Evolutionary conservation across 2,888 invertebrate genomes (phyloP).

Genomic region (Rhaphigaster nebulosa): DNA sequence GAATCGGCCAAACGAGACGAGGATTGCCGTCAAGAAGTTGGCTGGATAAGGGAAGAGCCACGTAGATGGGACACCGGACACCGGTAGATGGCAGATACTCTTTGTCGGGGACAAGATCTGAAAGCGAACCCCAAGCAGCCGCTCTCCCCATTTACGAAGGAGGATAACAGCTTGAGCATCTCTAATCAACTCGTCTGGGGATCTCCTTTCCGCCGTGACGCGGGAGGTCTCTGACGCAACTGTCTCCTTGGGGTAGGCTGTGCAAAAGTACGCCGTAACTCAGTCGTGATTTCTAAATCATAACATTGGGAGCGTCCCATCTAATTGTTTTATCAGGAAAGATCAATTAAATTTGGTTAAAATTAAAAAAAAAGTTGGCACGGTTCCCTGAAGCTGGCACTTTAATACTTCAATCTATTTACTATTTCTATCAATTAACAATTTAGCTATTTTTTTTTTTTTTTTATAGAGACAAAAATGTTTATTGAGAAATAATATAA

Average conservation of each 20-base stretch:
- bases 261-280: neutral
- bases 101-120: slow-evolving; percentile 5
- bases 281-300: neutral
- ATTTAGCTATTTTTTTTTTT: no score
- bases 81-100: neutral
- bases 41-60: neutral
- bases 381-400: no score
- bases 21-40: neutral
- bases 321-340: no score
- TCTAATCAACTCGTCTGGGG: neutral
- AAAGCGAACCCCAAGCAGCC: slow-evolving; percentile 8
- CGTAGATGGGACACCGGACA: slow-evolving; percentile 22
- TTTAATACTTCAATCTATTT: no score
- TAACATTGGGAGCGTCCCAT: no score
- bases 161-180: neutral
- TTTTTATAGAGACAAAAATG: no score
- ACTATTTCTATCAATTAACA: no score
- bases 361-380: no score
- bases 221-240: neutral
- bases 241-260: neutral
- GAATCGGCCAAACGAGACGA: neutral
- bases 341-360: no score
- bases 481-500: no score
- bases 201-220: neutral
- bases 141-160: no score